These are phyloP conservation scores for Hyles vespertilio DNA, from an alignment of 1,140 invertebrate species.

Conservation along the genomic window DNA sequence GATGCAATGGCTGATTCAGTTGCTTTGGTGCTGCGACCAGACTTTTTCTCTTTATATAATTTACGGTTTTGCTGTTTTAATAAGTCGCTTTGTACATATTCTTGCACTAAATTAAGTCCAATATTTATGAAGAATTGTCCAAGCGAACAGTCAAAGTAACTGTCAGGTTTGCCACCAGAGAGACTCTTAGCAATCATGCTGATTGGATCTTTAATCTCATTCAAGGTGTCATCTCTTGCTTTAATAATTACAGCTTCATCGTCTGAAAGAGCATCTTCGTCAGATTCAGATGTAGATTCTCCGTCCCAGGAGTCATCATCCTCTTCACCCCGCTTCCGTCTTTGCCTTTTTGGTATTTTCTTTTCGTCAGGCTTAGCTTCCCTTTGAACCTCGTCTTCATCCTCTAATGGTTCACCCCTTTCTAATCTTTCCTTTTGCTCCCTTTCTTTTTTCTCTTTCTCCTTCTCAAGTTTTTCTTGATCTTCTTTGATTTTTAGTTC, in stretches of 20 bases:
- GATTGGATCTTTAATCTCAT: slow-evolving; percentile 72
- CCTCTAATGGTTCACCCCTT: slow-evolving; percentile 57
- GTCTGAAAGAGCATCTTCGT: slow-evolving; percentile 71
- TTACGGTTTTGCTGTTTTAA: slow-evolving; percentile 91
- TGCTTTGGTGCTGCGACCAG: slow-evolving; percentile 80
- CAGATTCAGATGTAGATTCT: slow-evolving; percentile 72
- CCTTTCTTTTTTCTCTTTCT: slow-evolving; percentile 65
- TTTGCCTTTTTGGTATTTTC: slow-evolving; percentile 63
- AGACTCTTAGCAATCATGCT: slow-evolving; percentile 61
- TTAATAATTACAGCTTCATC: slow-evolving; percentile 76
- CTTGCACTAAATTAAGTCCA: slow-evolving; percentile 93
- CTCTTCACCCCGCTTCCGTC: slow-evolving; percentile 57
- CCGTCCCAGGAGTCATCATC: slow-evolving; percentile 72
- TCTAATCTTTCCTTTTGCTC: slow-evolving; percentile 70
- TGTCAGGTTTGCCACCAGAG: slow-evolving; percentile 68
- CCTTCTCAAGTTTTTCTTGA: slow-evolving; percentile 64
- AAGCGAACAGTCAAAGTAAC: slow-evolving; percentile 89
- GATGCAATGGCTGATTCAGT: slow-evolving; percentile 88
- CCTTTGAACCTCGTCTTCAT: slow-evolving; percentile 33
- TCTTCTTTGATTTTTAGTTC: slow-evolving; percentile 72
- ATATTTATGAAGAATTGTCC: slow-evolving; percentile 96
- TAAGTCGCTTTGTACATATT: slow-evolving; percentile 94
- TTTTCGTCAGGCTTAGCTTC: slow-evolving; percentile 38
- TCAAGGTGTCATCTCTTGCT: slow-evolving; percentile 72
- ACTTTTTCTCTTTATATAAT: slow-evolving; percentile 77